Percentiles rank a stretch among this genome's conserved stretches.
Conservation (phyloP, 2,888 invertebrate genomes). For the Onthophagus sagittarius region DNA sequence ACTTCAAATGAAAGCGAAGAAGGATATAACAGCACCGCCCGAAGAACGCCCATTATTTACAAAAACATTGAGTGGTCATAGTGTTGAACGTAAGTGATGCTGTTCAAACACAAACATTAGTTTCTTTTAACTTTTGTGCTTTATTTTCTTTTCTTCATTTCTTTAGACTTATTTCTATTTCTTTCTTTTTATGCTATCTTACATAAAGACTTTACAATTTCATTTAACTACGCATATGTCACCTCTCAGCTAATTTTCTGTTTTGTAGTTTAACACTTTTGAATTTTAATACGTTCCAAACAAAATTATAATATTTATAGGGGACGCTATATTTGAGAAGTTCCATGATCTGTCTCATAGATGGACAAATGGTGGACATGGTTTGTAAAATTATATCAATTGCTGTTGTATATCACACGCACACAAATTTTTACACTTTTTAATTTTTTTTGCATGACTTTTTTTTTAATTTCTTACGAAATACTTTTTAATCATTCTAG, state of each 20-base stretch:
- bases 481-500: too few relatives aligned
- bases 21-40: conserved; percentile 37
- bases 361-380: neutral
- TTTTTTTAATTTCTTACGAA: too few relatives aligned
- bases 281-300: neutral
- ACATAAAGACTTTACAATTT: neutral
- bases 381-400: neutral
- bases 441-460: conserved; percentile 1
- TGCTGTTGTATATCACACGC: neutral
- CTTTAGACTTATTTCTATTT: conserved; percentile 16
- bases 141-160: conserved; percentile 14
- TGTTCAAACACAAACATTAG: neutral
- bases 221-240: neutral
- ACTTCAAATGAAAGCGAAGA: conserved; percentile 27
- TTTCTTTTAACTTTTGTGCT: neutral
- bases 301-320: neutral
- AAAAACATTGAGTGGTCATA: conserved; percentile 71
- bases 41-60: conserved; percentile 68
- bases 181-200: neutral
- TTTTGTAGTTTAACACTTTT: neutral
- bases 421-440: conserved; percentile 17
- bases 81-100: conserved; percentile 75
- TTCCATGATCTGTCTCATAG: neutral
- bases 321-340: neutral
- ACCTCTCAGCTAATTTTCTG: neutral